Evolutionary conservation across 2,888 invertebrate genomes (phyloP).

Genomic region (Drosophila diplacantha): DNA sequence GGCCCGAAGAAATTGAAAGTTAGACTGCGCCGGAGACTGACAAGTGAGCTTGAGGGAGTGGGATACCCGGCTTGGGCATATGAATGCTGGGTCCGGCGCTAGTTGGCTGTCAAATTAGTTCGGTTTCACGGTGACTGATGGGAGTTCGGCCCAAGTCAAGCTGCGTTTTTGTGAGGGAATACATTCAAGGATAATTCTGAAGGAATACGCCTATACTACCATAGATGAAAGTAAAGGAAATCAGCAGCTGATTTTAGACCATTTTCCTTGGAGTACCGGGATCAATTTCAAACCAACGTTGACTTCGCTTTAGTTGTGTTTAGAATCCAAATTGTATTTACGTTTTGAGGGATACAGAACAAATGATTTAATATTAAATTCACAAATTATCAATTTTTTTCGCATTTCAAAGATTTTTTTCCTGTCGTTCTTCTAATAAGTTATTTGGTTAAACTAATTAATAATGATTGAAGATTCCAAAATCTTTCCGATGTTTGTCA

Average conservation of each 20-base stretch:
- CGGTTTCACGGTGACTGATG: conserved; percentile 59
- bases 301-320: background rate
- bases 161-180: conserved; percentile 8
- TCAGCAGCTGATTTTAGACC: background rate
- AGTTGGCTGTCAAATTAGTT: conserved; percentile 72
- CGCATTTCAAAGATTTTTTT: background rate
- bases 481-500: background rate
- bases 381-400: conserved; percentile 1
- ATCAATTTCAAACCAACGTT: too few relatives aligned
- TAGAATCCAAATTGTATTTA: background rate
- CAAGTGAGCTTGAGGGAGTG: conserved; percentile 25
- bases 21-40: conserved; percentile 28
- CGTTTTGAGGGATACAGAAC: background rate
- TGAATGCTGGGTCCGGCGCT: conserved; percentile 54
- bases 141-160: conserved; percentile 30
- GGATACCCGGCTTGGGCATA: conserved; percentile 14
- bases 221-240: background rate
- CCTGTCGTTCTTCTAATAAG: background rate
- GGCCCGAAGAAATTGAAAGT: conserved; percentile 28
- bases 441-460: background rate
- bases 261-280: too few relatives aligned
- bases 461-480: too few relatives aligned
- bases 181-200: background rate
- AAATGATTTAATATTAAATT: background rate
- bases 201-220: too few relatives aligned